phyloP scores from a whole-genome alignment of 2,888 invertebrate genomes.

The Charanyca ferruginea region DNA sequence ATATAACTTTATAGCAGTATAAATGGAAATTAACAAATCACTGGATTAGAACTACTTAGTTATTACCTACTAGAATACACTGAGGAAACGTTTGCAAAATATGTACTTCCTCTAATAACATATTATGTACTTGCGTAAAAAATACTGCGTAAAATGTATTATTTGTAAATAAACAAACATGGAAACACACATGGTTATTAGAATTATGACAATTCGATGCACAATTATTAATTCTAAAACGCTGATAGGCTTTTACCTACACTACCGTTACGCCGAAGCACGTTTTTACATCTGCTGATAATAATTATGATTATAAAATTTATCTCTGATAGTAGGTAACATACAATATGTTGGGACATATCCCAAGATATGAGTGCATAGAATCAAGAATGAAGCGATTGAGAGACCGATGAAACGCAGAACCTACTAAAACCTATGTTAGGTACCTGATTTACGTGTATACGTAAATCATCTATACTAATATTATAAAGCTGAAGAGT shows the following conservation, averaged over 20 bases:
- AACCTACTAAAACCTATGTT: background rate
- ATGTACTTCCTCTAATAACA: conserved; percentile 8
- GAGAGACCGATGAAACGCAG: background rate
- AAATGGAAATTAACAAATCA: conserved; percentile 5
- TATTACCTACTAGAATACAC: conserved; percentile 6
- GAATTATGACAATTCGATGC: conserved; percentile 49
- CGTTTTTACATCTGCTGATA: conserved; percentile 3
- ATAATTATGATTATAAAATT: background rate
- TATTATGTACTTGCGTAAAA: conserved; percentile 37
- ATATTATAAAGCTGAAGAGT: no score
- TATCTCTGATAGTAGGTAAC: conserved; percentile 1
- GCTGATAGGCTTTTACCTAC: background rate
- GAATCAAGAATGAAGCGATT: conserved; percentile 16
- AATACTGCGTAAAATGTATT: conserved; percentile 27
- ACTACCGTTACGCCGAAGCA: conserved; percentile 3
- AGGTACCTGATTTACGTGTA: no score
- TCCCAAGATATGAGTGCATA: background rate
- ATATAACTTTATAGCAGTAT: no score
- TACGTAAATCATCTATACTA: no score
- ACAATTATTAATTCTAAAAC: conserved; percentile 25
- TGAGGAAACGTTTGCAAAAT: conserved; percentile 24
- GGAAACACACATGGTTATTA: conserved; percentile 19
- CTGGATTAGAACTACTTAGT: conserved; percentile 11
- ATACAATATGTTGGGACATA: background rate
- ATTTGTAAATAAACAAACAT: conserved; percentile 7